Evolutionary conservation across 2,113 vertebrate genomes (phyloP).

Genomic region (Elephas maximus): DNA sequence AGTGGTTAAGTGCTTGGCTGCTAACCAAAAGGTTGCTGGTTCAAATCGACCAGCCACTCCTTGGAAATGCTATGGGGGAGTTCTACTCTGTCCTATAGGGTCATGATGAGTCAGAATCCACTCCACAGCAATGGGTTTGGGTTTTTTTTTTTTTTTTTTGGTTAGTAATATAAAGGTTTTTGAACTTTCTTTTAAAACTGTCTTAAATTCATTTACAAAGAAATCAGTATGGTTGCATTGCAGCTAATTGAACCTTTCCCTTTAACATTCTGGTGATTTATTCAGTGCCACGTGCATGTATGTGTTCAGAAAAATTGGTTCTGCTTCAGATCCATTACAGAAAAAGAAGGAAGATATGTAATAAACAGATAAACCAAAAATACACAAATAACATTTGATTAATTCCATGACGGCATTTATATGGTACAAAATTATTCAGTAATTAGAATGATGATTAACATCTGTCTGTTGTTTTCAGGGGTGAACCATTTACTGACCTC

Average conservation of each 20-base stretch:
- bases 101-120: no score
- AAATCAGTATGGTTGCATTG: background rate
- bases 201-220: background rate
- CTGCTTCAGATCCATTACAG: background rate
- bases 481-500: background rate
- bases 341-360: background rate
- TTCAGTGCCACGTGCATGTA: background rate
- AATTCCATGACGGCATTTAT: background rate
- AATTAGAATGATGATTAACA: background rate
- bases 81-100: no score
- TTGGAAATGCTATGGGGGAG: no score
- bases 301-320: background rate
- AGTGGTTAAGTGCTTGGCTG: no score
- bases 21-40: no score
- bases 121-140: no score
- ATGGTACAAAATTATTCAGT: background rate
- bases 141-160: no score
- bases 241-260: background rate
- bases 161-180: conserved; percentile 21
- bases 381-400: background rate
- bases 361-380: background rate
- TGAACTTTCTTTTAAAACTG: conserved; percentile 50
- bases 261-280: background rate
- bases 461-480: background rate
- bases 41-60: no score